Conservation (phyloP, 1,140 invertebrate species). For the Stegodyphus dumicola region DNA sequence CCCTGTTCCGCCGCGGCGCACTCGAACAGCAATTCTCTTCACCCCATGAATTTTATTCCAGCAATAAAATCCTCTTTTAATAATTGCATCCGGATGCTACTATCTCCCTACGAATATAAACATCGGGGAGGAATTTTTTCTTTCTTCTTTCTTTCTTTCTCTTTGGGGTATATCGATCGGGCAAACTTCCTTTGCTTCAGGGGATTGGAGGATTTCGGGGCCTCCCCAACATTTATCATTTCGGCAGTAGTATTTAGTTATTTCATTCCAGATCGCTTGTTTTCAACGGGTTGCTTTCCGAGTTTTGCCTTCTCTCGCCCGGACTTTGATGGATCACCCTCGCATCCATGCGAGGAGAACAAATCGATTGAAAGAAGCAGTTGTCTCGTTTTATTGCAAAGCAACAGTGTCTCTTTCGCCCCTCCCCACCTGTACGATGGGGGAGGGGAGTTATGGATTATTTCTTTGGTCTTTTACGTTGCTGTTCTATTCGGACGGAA, state of each 20-base stretch:
- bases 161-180: neutral
- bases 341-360: too few species aligned
- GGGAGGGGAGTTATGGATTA: too few species aligned
- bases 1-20: neutral
- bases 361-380: too few species aligned
- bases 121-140: too few species aligned
- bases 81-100: slow-evolving; percentile 9
- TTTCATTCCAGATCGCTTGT: slow-evolving; percentile 39
- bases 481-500: too few species aligned
- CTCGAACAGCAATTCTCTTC: neutral
- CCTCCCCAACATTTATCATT: slow-evolving; percentile 36
- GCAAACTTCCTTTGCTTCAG: neutral
- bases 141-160: too few species aligned
- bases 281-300: neutral
- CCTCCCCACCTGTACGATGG: too few species aligned
- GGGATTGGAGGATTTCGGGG: neutral
- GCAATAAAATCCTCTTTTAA: slow-evolving; percentile 44
- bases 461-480: too few species aligned
- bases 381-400: too few species aligned
- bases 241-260: slow-evolving; percentile 32
- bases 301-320: neutral
- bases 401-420: too few species aligned
- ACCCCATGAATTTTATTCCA: slow-evolving; percentile 43
- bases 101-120: neutral
- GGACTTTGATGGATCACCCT: too few species aligned